Base-by-base conservation (phyloP, 2,888 invertebrate species). In the Drosophila planitibia region DNA sequence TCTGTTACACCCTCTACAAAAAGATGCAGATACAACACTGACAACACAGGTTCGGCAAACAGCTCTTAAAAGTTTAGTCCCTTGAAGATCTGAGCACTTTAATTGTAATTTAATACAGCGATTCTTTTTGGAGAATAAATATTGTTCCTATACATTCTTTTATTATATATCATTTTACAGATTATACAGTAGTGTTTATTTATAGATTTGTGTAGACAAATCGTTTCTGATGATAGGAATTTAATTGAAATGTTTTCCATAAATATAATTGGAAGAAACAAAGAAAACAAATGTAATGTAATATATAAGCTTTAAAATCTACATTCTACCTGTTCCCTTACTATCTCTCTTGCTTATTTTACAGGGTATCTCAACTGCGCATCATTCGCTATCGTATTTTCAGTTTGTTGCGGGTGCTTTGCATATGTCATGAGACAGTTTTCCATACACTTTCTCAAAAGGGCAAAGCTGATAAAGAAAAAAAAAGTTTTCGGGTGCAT, bases 391-490 rank as follows among this genome's bases (percentile, higher is more conserved):
- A 37, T 3, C 22, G 28, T 19, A 3, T 12, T 53, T 61, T 19
- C 9, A 57, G 3, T 37, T 70, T 70, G 74, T 70, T 87, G 85
- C 83, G 90, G 88, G 85, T 90, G 65, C 74, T 90, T 85, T 90
- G 83, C 87, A 90, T 90, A 74, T 82, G 74, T 79, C 89, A 85
- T 84, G 75, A 69, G 52, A 86, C 74, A 71, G 49, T 79, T 74
- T 76, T 74, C 67, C 51, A 63, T 72, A 52, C 25, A 73, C 82
- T 88, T 82, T 79, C 69, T 61, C 71, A 44, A 74, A 75, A 82
- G 75, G 71, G 60, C 62, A 69, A 68, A 51, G 60, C 66, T 65
- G 72, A 73, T 76, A 66, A 76, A 70, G 67, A 79, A 79, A 69
- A 75, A 69, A 75, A 57, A 57, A 14, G 39, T 71, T 79, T 81